These are phyloP conservation scores for Oryzias melastigma DNA, from an alignment of 2,113 vertebrate genomes.

Conservation along the genomic window DNA sequence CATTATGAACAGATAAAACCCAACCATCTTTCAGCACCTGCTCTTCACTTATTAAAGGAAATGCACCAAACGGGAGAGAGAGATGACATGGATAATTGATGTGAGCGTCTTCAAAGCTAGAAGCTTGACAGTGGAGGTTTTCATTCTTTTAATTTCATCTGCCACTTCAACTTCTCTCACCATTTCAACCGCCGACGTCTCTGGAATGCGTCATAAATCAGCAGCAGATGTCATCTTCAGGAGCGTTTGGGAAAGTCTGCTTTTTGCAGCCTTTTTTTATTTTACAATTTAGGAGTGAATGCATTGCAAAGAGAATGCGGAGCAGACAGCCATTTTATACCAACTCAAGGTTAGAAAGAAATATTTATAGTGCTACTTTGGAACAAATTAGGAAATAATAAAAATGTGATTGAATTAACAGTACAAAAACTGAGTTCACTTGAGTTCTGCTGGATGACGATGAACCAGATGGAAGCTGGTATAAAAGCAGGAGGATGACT, in stretches of 20 bases:
- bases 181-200: conserved; percentile 2
- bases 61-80: conserved; percentile 10
- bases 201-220: background rate
- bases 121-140: conserved; percentile 16
- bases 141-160: conserved; percentile 13
- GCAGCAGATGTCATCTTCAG: background rate
- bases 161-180: conserved; percentile 5
- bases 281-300: background rate
- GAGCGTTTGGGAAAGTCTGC: background rate
- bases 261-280: background rate
- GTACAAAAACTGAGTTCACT: too few species aligned
- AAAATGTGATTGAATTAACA: too few species aligned
- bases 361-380: too few species aligned
- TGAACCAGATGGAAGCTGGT: too few species aligned
- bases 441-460: too few species aligned
- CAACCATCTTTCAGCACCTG: conserved; percentile 54
- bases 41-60: conserved; percentile 36
- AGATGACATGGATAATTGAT: conserved; percentile 34
- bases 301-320: background rate
- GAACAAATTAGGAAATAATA: too few species aligned
- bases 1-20: conserved; percentile 58
- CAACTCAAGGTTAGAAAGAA: too few species aligned
- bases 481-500: too few species aligned
- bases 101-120: conserved; percentile 19
- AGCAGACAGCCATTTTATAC: too few species aligned